Percentiles rank a stretch among this genome's conserved stretches.
phyloP scores from a whole-genome alignment of 1,140 invertebrate genomes.

The Meloidogyne chitwoodi region DNA sequence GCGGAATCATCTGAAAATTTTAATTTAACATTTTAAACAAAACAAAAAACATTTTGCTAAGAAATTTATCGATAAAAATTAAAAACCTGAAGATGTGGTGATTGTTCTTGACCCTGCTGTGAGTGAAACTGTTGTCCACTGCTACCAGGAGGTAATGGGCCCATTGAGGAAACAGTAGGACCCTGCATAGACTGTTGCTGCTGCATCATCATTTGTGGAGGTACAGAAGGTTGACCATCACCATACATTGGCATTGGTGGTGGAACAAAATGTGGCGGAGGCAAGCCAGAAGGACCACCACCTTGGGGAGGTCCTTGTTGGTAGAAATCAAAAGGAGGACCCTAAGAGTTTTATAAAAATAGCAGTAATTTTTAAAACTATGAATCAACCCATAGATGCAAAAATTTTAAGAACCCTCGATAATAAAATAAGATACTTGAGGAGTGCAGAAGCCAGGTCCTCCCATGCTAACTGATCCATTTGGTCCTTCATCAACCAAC shows the following conservation, averaged over 20 bases:
- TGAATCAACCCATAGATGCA: neutral
- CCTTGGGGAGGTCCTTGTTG: slow-evolving; percentile 19
- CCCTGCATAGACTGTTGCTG: slow-evolving; percentile 3
- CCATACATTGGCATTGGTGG: slow-evolving; percentile 8
- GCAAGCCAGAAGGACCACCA: slow-evolving; percentile 2
- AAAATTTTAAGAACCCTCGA: neutral
- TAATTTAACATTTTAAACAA: neutral
- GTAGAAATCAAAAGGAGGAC: slow-evolving; percentile 20
- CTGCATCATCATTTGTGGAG: slow-evolving; percentile 20
- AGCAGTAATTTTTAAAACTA: neutral
- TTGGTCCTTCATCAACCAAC: slow-evolving; percentile 16
- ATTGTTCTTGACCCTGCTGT: neutral
- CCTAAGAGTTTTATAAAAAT: slow-evolving; percentile 2
- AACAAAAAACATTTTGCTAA: neutral
- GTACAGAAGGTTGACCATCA: neutral
- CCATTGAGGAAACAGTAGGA: neutral
- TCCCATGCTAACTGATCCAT: slow-evolving; percentile 9
- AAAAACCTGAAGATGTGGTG: slow-evolving; percentile 3
- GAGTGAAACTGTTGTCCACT: neutral
- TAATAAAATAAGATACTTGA: neutral
- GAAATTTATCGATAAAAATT: no score
- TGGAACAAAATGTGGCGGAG: neutral
- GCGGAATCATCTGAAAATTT: slow-evolving; percentile 3
- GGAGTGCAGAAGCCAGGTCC: slow-evolving; percentile 2
- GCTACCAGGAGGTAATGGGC: neutral